Evolutionary conservation across 2,888 invertebrate genomes (phyloP).

Genomic region (Zygothrica quintamaculata): DNA sequence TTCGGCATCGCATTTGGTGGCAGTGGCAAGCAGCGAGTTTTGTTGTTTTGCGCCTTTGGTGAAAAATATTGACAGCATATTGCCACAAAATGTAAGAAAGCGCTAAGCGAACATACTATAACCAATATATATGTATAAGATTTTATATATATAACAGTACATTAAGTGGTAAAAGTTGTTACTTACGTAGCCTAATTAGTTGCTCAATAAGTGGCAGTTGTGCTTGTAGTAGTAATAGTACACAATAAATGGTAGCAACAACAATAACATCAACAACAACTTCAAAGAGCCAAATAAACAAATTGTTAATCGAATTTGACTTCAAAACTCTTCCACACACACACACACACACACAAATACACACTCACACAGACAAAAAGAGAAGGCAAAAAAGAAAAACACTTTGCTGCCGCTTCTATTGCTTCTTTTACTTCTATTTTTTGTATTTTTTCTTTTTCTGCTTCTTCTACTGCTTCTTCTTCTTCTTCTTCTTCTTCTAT

Average conservation of each 20-base stretch:
- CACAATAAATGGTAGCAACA: constrained; percentile 35
- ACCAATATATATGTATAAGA: constrained; percentile 37
- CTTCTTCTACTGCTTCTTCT: constrained; percentile 24
- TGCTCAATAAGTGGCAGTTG: constrained; percentile 16
- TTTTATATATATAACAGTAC: not conserved
- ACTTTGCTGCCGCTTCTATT: constrained; percentile 35
- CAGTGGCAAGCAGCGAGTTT: constrained; percentile 64
- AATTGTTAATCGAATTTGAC: constrained; percentile 70
- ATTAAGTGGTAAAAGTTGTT: constrained; percentile 11
- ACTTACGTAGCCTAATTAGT: constrained; percentile 51
- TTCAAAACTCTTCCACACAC: constrained; percentile 9
- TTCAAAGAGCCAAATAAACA: constrained; percentile 63
- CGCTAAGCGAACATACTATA: constrained; percentile 31
- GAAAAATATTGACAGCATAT: constrained; percentile 79
- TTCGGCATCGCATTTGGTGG: constrained; percentile 62
- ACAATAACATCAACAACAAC: constrained; percentile 53
- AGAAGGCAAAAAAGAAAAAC: constrained; percentile 40
- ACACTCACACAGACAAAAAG: constrained; percentile 5
- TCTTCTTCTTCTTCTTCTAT: constrained; percentile 23
- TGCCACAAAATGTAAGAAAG: constrained; percentile 68
- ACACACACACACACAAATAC: too few relatives aligned
- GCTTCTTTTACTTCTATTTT: constrained; percentile 5
- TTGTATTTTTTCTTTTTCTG: constrained; percentile 12
- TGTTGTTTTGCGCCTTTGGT: constrained; percentile 77
- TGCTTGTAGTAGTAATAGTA: constrained; percentile 13